Conservation (phyloP, 2,797 vertebrate species). For the Malurus splendens region DNA sequence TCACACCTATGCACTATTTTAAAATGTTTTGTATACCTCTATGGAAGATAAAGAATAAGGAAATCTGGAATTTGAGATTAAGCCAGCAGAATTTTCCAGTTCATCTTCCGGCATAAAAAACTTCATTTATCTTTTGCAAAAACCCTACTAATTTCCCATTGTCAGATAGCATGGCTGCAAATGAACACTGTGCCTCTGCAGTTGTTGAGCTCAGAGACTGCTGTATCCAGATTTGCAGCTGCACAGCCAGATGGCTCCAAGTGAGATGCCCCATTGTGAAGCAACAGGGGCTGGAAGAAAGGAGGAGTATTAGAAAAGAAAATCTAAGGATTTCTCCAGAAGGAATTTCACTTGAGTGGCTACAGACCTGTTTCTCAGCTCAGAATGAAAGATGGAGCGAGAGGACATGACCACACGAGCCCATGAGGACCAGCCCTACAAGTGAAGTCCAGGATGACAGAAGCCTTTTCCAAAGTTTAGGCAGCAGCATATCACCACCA, state of each 20-base stretch:
- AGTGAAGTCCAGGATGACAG: background rate
- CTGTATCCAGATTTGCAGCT: background rate
- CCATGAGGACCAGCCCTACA: background rate
- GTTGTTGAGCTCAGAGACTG: background rate
- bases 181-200: background rate
- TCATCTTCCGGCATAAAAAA: background rate
- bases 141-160: background rate
- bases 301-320: background rate
- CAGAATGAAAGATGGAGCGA: background rate
- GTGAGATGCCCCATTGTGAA: background rate
- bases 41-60: background rate
- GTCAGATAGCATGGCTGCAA: background rate
- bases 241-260: background rate
- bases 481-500: background rate
- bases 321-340: background rate
- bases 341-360: background rate
- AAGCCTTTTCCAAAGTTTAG: background rate
- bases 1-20: background rate
- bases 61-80: background rate
- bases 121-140: background rate
- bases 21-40: background rate
- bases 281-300: background rate
- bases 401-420: background rate
- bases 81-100: background rate
- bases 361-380: background rate